Base-by-base conservation (phyloP, 2,113 vertebrate species). In the Empidonax alnorum region DNA sequence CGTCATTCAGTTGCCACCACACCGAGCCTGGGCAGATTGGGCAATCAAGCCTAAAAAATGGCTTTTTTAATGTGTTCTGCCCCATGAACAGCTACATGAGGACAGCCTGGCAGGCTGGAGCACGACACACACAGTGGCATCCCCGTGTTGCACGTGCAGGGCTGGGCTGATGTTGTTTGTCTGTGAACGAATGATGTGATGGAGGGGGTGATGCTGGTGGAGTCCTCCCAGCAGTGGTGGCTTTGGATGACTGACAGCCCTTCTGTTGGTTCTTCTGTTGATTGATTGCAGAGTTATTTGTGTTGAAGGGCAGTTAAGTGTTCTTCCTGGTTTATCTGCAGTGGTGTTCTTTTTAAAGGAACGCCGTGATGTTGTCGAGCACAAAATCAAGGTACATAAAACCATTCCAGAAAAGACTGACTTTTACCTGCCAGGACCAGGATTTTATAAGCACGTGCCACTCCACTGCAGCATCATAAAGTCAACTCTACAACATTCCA, bases 221-320 rank as follows among this genome's bases (percentile, higher is more conserved):
- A 35, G 56, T 16, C 56, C 22, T 35, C n/a, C 56, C 24, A 59
- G 56, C 56, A 24, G n/a, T 59, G 4, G 27, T 65, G 67, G 71
- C 75, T 79, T 63, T 87, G 84, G 44, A 10, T 67, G 88, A 49
- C 25, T 86, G 90, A 71, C 75, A 93, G 59, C 5, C 3, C 69
- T 92, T 69, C 56, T 76, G 53, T 72, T 47, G 16, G 7, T 41
- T 65, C 68, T 90, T 37, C 85, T 4, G 3, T 14, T 71, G 69
- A 73, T 22, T 79, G 68, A 82, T 80, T 61, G 69, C 4, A 85
- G 35, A 63, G 61, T 91, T 92, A 53, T 90, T 90, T 92, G 21
- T 56, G 75, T 42, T 56, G 85, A 92, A 93, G 65, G 74, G 72
- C 72, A 89, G 86, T 95, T 93, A 59, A 55, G 59, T 73, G 49